Evolutionary conservation across 2,797 vertebrate genomes (phyloP), one percentile per base, ranked within the genome.

Genomic region (Myripristis jacobus): DNA sequence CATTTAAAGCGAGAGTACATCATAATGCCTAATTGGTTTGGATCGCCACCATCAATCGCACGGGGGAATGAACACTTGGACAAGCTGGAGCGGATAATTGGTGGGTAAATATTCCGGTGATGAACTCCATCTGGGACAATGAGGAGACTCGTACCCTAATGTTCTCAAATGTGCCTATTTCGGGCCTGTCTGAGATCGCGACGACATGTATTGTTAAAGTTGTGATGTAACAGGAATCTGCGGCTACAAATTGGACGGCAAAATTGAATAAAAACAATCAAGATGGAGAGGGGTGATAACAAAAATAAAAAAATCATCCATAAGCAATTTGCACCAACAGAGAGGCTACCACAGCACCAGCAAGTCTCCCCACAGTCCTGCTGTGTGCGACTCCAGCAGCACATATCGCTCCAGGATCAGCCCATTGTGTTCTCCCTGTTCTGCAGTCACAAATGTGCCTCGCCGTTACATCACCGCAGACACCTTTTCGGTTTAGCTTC

Each of bases 111-210:
- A 60, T 72, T 66, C 65, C 56, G 60, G 77, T 78, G 77, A 81
- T 86, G 70, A 76, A 79, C 71, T 85, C 69, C 71, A 69, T 79
- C 52, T 80, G 80, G 60, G 82, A 77, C 68, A n/a, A 41, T 51
- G 47, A 77, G 80, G 74, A 71, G 54, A 68, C 59, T 44, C n/a
- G 18, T 21, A 53, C 25, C 58, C 1, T 3, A 38, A 68, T 66
- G 38, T 76, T 76, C 59, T 75, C 54, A 77, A 74, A 56, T 31
- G 57, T 24, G 50, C 75, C 79, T 86, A 62, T 79, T 89, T 84
- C 63, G 77, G 74, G 43, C 48, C 70, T 47, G 47, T 60, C 52
- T 31, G 41, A 77, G 47, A 70, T 74, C 52, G 62, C 65, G 72
- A 60, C 36, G 70, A 36, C 1, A 67, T 56, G 53, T 29, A 44